These are phyloP conservation scores for Adelphocoris suturalis DNA, from an alignment of 2,888 invertebrate genomes.

Conservation along the genomic window DNA sequence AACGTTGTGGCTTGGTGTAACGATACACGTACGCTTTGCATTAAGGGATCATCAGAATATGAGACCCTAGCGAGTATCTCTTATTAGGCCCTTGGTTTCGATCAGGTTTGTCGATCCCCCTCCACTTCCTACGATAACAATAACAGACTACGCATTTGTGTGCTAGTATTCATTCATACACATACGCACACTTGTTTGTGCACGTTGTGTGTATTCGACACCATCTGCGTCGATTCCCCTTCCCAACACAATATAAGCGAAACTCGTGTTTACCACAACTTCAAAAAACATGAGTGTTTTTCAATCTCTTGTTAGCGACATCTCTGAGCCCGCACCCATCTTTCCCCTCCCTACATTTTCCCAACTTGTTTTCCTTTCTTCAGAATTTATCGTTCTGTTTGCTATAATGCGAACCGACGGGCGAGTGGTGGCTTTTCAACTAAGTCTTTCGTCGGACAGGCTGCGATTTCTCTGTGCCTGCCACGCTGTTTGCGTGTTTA, in stretches of 20 bases:
- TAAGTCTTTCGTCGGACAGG: neutral
- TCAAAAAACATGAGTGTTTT: slow-evolving; percentile 56
- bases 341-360: neutral
- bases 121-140: no score
- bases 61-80: no score
- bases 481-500: no score
- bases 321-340: neutral
- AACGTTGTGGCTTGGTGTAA: no score
- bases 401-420: neutral
- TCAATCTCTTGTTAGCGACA: slow-evolving; percentile 46
- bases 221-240: slow-evolving; percentile 17
- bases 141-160: no score
- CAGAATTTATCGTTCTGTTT: slow-evolving; percentile 52
- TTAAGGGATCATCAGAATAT: no score
- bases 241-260: neutral
- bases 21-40: no score
- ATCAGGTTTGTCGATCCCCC: no score
- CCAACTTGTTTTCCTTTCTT: slow-evolving; percentile 34
- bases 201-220: neutral
- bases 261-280: slow-evolving; percentile 50
- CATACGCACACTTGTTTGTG: no score
- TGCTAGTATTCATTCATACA: no score
- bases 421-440: neutral
- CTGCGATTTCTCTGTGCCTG: neutral
- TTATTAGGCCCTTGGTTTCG: no score